These are phyloP conservation scores for Encarsia formosa DNA, from an alignment of 2,888 invertebrate genomes.

Conservation along the genomic window DNA sequence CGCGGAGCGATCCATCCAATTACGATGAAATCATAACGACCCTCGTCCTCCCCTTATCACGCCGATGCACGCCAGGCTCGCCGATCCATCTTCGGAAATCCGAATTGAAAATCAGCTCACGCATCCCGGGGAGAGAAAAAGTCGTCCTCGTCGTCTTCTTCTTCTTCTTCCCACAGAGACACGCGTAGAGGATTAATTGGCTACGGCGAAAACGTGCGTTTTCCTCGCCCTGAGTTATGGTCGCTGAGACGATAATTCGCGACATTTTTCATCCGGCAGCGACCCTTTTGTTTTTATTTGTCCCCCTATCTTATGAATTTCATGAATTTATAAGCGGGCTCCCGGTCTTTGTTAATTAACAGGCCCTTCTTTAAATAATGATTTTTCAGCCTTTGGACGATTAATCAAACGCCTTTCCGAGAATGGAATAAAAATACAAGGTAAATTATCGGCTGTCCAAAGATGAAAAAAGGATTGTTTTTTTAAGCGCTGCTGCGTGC, in stretches of 20 bases:
- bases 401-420: neutral
- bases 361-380: slow-evolving; percentile 16
- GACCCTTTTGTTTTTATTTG: neutral
- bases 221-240: slow-evolving; percentile 14
- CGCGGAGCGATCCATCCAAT: too few species aligned
- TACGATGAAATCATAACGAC: too few species aligned
- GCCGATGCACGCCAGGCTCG: too few species aligned
- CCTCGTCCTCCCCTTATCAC: too few species aligned
- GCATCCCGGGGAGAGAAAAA: too few species aligned
- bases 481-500: too few species aligned
- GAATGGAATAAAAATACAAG: neutral
- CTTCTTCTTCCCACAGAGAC: too few species aligned
- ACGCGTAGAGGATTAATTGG: slow-evolving; percentile 14
- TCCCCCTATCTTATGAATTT: slow-evolving; percentile 9
- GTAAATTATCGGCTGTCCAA: neutral
- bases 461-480: too few species aligned
- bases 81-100: too few species aligned
- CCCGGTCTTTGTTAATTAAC: slow-evolving; percentile 22
- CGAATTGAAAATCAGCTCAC: too few species aligned
- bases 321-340: slow-evolving; percentile 22
- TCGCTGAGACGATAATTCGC: slow-evolving; percentile 11
- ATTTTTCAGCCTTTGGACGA: slow-evolving; percentile 5
- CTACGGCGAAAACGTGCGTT: slow-evolving; percentile 12
- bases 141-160: too few species aligned
- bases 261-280: slow-evolving; percentile 11